Percentiles rank a stretch among this genome's conserved stretches.
phyloP scores from a whole-genome alignment of 2,113 vertebrate species.

The Diadophis punctatus region DNA sequence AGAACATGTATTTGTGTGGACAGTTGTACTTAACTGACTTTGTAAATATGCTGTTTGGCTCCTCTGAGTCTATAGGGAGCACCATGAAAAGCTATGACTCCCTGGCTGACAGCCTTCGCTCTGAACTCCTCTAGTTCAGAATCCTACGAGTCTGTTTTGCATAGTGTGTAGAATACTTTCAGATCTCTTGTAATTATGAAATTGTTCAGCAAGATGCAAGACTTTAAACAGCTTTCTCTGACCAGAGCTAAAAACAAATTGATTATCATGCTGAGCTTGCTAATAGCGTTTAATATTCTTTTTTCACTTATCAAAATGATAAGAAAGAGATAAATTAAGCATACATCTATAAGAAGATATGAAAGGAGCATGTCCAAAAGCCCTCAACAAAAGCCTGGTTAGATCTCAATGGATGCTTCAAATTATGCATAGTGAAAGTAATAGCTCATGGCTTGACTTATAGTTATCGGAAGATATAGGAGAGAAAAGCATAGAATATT shows the following conservation, averaged over 20 bases:
- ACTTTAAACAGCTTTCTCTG: slow-evolving; percentile 49
- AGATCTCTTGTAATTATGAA: slow-evolving; percentile 36
- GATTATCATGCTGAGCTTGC: slow-evolving; percentile 62
- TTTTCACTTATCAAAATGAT: slow-evolving; percentile 61
- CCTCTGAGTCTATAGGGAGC: neutral
- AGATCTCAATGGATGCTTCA: slow-evolving; percentile 60
- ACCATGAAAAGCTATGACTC: neutral
- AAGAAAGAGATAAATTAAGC: slow-evolving; percentile 68
- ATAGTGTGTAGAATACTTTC: neutral
- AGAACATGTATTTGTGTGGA: neutral
- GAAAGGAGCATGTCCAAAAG: slow-evolving; percentile 58
- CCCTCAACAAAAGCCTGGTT: slow-evolving; percentile 56
- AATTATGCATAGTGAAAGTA: slow-evolving; percentile 63
- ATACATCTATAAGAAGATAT: slow-evolving; percentile 51
- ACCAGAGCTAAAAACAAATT: slow-evolving; percentile 60
- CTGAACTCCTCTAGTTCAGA: neutral
- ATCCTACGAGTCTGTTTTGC: neutral
- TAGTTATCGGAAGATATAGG: slow-evolving; percentile 53
- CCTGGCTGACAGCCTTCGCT: neutral
- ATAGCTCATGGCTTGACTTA: slow-evolving; percentile 64
- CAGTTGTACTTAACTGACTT: neutral
- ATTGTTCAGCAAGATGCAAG: slow-evolving; percentile 32
- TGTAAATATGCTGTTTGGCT: neutral
- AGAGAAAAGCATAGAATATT: slow-evolving; percentile 48
- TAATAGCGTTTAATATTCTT: slow-evolving; percentile 59